phyloP scores from a whole-genome alignment of 2,797 vertebrate genomes.

The Sebastes paucispinis region DNA sequence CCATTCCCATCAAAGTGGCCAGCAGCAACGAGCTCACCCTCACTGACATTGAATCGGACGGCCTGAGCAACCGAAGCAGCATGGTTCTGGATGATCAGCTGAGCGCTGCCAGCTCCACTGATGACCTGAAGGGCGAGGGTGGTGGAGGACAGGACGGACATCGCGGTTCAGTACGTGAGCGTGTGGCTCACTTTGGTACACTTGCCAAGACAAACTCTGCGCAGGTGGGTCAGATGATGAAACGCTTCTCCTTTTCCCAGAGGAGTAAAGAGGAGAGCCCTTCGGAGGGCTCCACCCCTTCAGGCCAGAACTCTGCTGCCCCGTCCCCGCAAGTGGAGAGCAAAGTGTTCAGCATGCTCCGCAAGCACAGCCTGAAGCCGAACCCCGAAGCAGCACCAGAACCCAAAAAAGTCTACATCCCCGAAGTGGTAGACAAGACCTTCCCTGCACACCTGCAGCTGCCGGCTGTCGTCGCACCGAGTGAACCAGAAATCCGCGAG shows the following conservation, averaged over 20 bases:
- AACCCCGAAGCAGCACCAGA: constrained; percentile 44
- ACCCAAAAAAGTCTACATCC: constrained; percentile 76
- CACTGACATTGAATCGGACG: constrained; percentile 93
- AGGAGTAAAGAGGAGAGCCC: constrained; percentile 93
- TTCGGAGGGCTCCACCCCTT: constrained; percentile 93
- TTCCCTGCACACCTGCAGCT: constrained; percentile 88
- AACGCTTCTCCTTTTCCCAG: constrained; percentile 96
- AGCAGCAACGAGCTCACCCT: constrained; percentile 91
- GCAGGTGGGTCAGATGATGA: constrained; percentile 93
- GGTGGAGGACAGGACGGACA: constrained; percentile 82
- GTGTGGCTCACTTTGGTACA: constrained; percentile 92
- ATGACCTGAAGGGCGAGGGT: constrained; percentile 88
- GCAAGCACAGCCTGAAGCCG: constrained; percentile 76
- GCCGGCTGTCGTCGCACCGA: constrained; percentile 85
- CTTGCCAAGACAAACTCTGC: constrained; percentile 94
- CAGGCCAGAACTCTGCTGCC: constrained; percentile 90
- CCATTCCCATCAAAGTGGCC: constrained; percentile 98
- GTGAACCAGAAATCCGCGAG: constrained; percentile 83
- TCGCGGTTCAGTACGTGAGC: constrained; percentile 90
- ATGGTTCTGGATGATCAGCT: constrained; percentile 91
- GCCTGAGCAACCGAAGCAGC: constrained; percentile 91
- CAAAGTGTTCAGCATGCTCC: constrained; percentile 86
- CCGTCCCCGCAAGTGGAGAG: constrained; percentile 93
- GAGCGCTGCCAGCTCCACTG: constrained; percentile 93
- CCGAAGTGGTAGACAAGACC: constrained; percentile 86